These are phyloP conservation scores for Aporophyla nigra DNA, from an alignment of 2,888 invertebrate genomes.

Conservation along the genomic window DNA sequence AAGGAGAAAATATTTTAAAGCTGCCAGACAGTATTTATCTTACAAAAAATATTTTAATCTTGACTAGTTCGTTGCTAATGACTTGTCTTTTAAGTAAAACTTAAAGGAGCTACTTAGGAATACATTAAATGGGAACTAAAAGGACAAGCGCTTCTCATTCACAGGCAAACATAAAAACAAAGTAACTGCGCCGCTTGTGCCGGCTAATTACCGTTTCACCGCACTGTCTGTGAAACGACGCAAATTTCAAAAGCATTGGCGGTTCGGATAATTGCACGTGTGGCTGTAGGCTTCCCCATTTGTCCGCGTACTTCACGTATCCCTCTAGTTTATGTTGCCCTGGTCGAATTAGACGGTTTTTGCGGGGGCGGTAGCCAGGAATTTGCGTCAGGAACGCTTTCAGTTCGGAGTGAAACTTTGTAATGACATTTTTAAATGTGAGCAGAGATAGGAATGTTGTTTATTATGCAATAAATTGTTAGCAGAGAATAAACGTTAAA, in stretches of 20 bases:
- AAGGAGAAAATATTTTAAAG: slow-evolving; percentile 45
- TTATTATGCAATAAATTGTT: slow-evolving; percentile 39
- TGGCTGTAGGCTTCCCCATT: slow-evolving; percentile 73
- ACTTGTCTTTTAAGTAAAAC: slow-evolving; percentile 49
- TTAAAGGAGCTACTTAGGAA: slow-evolving; percentile 24
- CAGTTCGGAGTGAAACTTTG: slow-evolving; percentile 40
- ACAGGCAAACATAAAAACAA: slow-evolving; percentile 81
- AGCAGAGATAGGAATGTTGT: slow-evolving; percentile 43
- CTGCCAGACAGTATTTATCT: slow-evolving; percentile 34
- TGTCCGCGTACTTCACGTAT: slow-evolving; percentile 72
- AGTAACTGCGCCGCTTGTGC: slow-evolving; percentile 76
- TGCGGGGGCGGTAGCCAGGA: slow-evolving; percentile 74
- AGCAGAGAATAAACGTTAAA: slow-evolving; percentile 29
- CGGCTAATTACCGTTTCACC: slow-evolving; percentile 80
- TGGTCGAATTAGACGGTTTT: slow-evolving; percentile 76
- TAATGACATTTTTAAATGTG: slow-evolving; percentile 54
- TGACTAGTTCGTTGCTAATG: slow-evolving; percentile 54
- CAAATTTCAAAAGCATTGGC: slow-evolving; percentile 82
- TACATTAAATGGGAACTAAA: slow-evolving; percentile 59
- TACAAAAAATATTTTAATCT: slow-evolving; percentile 55
- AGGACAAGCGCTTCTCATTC: slow-evolving; percentile 71
- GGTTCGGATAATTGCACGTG: slow-evolving; percentile 80
- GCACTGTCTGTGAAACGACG: slow-evolving; percentile 75
- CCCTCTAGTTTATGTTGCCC: slow-evolving; percentile 76
- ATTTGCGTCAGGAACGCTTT: slow-evolving; percentile 48